Base-by-base conservation (phyloP, 1,140 invertebrate genomes). In the Drosophila virilis region DNA sequence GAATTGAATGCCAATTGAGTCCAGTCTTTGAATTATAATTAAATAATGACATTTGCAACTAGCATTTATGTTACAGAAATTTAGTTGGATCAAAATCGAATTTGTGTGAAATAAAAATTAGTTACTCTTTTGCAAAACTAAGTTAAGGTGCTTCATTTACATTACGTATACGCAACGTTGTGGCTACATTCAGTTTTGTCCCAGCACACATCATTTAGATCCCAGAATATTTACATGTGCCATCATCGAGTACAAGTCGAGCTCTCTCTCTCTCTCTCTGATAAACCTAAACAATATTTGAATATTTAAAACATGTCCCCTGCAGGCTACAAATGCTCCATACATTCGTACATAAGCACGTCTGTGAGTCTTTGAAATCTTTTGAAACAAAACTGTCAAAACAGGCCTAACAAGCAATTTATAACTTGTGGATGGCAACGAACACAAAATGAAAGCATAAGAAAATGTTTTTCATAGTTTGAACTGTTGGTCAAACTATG, bases 1-100 rank as follows among this genome's bases (percentile, higher is more conserved):
- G 55, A 66, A 54, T 67, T 70, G 77, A 64, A 72, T 85, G 62
- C 62, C 76, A 79, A 84, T 84, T 60, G 55, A 68, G 69, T 76
- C 22, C 13, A 37, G 33, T 48, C 38, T 50, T 42, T 17, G 28
- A 59, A 45, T 33, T 28, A 46, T 48, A 61, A 61, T 48, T 61
- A 48, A 61, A 48, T 61, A 0, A 48, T 22, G 12, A 8, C 42
- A 28, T 15, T 17, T 46, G 8, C n/a, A 35, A 37, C 10, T 40
- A 10, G 5, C 28, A 51, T 51, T 51, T 51, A 51, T 51, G 28
- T 8, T 8, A 6, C n/a, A n/a, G 10, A 28, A 13, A 43, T 2
- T 32, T 9, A 57, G 17, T 43, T 12, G 52, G 17, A 17, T 57
- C 8, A 12, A 15, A 28, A 51, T 8, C 2, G 8, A 35, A 13